These are phyloP conservation scores for Emys orbicularis DNA, from an alignment of 2,797 vertebrate species.

Conservation along the genomic window DNA sequence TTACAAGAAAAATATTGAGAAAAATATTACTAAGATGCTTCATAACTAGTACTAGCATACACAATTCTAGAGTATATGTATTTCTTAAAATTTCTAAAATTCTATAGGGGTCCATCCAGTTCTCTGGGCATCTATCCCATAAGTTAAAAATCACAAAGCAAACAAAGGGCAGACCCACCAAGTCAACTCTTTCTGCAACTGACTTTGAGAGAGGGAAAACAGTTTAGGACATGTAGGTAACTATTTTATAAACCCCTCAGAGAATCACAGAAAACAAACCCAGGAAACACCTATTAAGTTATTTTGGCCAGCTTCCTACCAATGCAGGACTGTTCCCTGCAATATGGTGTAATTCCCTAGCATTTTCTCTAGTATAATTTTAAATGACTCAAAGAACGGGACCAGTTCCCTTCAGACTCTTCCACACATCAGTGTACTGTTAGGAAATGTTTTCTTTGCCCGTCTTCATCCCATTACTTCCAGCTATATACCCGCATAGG, in stretches of 20 bases:
- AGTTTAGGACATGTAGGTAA: neutral
- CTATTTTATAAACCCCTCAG: neutral
- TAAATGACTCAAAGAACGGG: neutral
- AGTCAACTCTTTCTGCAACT: neutral
- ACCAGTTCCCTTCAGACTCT: neutral
- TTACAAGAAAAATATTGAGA: slow-evolving; percentile 60
- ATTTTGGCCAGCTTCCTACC: neutral
- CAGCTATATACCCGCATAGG: slow-evolving; percentile 2
- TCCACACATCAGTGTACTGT: neutral
- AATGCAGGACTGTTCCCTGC: neutral
- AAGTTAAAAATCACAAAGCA: neutral
- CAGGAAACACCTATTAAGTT: neutral
- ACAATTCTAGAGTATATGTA: neutral
- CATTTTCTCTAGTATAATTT: neutral
- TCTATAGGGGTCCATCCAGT: neutral
- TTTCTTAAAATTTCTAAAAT: neutral
- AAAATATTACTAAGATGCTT: slow-evolving; percentile 26
- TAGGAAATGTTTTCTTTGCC: accelerated
- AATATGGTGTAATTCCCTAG: neutral
- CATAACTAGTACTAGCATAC: slow-evolving; percentile 5
- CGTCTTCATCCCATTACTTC: neutral
- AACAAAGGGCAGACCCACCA: neutral
- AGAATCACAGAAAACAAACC: neutral
- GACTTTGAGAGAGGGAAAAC: neutral
- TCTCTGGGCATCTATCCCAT: neutral